Evolutionary conservation across 2,888 invertebrate species (phyloP), one percentile per base, ranked within the genome.

Genomic region (Villa cingulata): DNA sequence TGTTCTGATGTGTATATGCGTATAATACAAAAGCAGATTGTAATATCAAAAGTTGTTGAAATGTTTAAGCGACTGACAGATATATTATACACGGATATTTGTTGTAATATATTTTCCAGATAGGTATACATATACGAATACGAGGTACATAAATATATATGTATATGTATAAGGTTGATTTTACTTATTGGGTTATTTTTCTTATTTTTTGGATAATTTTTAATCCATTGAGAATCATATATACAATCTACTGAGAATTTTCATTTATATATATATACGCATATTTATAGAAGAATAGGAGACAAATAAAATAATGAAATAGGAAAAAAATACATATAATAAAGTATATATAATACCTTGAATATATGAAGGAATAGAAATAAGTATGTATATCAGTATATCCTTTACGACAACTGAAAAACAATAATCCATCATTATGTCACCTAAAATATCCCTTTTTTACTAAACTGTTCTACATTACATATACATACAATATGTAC

Each of bases 351-450:
- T n/a, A n/a, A n/a, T n/a, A n/a, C n/a, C n/a, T n/a, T n/a, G n/a
- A n/a, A n/a, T n/a, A n/a, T n/a, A n/a, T n/a, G n/a, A n/a, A n/a
- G n/a, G n/a, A n/a, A n/a, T n/a, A n/a, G n/a, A n/a, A n/a, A n/a
- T n/a, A n/a, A n/a, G n/a, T n/a, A n/a, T n/a, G n/a, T n/a, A n/a
- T n/a, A n/a, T n/a, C n/a, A n/a, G n/a, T n/a, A 23, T 7, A 7
- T 23, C 23, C 23, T 23, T 23, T 23, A 23, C n/a, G 38, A 45
- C 40, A 39, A 38, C 40, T 36, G 44, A 37, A 43, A 32, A 39
- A n/a, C n/a, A 46, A 20, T 41, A 34, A 46, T 46, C 45, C 41
- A 46, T 46, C 45, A 41, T 46, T 36, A 40, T 46, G 45, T 46
- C 45, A 41, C 41, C 38, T 32, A 12, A 36, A 41, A 46, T n/a